These are phyloP conservation scores for Ellobius talpinus DNA, from an alignment of 2,113 vertebrate genomes.

Conservation along the genomic window DNA sequence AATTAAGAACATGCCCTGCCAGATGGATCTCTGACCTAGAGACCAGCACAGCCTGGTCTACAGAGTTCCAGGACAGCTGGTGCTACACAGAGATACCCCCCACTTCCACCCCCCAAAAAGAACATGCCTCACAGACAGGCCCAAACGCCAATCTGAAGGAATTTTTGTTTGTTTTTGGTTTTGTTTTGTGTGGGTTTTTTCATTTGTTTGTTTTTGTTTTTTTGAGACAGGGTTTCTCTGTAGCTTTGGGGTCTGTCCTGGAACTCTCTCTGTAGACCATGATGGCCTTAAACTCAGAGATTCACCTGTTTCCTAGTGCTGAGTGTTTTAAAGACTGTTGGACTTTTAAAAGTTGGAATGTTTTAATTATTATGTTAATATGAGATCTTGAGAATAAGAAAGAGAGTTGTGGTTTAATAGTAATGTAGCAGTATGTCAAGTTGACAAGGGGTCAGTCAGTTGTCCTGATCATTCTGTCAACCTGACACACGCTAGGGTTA, in stretches of 20 bases:
- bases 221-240: not conserved
- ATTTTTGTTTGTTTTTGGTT: no score
- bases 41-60: not conserved
- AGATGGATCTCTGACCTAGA: not conserved
- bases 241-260: not conserved
- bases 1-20: not conserved
- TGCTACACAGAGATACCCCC: not conserved
- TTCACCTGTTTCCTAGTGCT: not conserved
- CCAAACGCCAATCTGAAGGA: no score
- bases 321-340: not conserved
- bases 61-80: not conserved
- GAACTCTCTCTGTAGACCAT: not conserved
- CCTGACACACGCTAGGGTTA: not conserved
- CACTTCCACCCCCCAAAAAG: no score
- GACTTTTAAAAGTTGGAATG: not conserved
- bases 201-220: no score
- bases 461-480: not conserved
- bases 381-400: not conserved
- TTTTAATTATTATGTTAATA: not conserved
- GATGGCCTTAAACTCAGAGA: not conserved
- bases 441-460: not conserved
- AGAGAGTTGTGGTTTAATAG: not conserved
- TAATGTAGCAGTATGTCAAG: not conserved
- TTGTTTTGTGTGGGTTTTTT: no score
- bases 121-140: not conserved